Evolutionary conservation across 2,113 vertebrate species (phyloP), one percentile per base, ranked within the genome.

Genomic region (Pollachius pollachius): DNA sequence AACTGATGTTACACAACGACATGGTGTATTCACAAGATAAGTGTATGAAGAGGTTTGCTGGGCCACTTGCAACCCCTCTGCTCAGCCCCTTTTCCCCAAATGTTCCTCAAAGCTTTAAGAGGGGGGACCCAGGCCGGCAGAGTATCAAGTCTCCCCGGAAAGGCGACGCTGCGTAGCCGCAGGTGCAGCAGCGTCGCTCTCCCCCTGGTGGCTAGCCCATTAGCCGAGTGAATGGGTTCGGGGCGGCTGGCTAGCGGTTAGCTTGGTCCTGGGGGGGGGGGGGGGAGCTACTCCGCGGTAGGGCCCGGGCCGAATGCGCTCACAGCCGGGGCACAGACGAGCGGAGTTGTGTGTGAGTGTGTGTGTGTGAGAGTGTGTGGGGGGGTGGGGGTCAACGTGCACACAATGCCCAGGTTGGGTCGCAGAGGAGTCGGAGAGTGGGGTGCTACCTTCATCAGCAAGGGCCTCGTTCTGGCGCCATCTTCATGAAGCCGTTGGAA

Each of bases 401-500:
- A 34, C 30, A 34, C 30, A 34, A 34, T 34, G 30, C 30, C 30
- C 30, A 5, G 30, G 30, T 34, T 34, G 6, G 6, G 30, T 34
- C 30, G 30, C 30, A 34, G 30, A 34, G 4, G 4, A 34, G 30
- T 34, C 6, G 4, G 30, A 34, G 30, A 34, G 9, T 15, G 52
- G 9, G 52, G 52, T 54, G 52, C 72, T 96, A 98, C 96, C 96
- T 98, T 98, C 90, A 94, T 92, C 89, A 98, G 89, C 84, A 98
- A 92, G 95, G 95, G 95, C 95, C 96, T 96, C 93, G 94, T 96
- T 95, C 95, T 97, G 94, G 95, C 95, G 96, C 96, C 96, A 98
- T 98, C 95, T 98, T 97, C 96, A 94, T 94, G 95, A 94, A 97
- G 94, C 93, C 95, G 95, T 93, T 95, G 93, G 94, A 96, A 97